Evolutionary conservation across 1,140 invertebrate genomes (phyloP).

Genomic region (Pogonomyrmex barbatus): DNA sequence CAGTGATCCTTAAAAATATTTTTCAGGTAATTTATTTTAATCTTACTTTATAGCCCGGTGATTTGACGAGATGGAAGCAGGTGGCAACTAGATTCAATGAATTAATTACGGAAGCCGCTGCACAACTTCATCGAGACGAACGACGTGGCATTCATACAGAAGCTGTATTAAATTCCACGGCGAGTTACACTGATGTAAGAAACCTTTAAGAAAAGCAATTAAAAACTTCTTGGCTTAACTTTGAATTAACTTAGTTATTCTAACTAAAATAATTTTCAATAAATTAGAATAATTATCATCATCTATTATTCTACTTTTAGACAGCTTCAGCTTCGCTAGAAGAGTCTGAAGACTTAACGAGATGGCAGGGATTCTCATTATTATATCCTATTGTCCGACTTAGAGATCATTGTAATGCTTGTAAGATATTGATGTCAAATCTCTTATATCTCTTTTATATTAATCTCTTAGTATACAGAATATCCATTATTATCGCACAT

Average conservation of each 20-base stretch:
- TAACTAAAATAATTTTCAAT: neutral
- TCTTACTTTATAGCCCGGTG: slow-evolving; percentile 66
- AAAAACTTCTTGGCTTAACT: neutral
- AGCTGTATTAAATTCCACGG: slow-evolving; percentile 28
- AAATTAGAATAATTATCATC: neutral
- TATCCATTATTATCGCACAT: neutral
- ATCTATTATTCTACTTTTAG: slow-evolving; percentile 26
- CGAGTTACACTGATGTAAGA: slow-evolving; percentile 30
- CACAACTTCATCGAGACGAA: slow-evolving; percentile 68
- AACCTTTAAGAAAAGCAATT: slow-evolving; percentile 3
- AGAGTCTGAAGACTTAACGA: slow-evolving; percentile 54
- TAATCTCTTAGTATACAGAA: neutral
- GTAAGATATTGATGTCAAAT: slow-evolving; percentile 56
- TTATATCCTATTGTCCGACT: slow-evolving; percentile 69
- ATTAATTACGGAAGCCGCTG: slow-evolving; percentile 78
- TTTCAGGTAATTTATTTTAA: neutral
- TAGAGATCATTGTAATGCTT: slow-evolving; percentile 62
- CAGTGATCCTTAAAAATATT: slow-evolving; percentile 27
- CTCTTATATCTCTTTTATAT: no score
- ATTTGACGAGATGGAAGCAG: slow-evolving; percentile 77
- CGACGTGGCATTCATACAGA: slow-evolving; percentile 31
- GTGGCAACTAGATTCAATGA: slow-evolving; percentile 77
- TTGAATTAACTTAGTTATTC: slow-evolving; percentile 6
- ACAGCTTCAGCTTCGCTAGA: slow-evolving; percentile 9
- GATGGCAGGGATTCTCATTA: slow-evolving; percentile 62